Percentiles rank a stretch among this genome's conserved stretches.
phyloP scores from a whole-genome alignment of 2,888 invertebrate species.

The Gastrophysa polygoni region DNA sequence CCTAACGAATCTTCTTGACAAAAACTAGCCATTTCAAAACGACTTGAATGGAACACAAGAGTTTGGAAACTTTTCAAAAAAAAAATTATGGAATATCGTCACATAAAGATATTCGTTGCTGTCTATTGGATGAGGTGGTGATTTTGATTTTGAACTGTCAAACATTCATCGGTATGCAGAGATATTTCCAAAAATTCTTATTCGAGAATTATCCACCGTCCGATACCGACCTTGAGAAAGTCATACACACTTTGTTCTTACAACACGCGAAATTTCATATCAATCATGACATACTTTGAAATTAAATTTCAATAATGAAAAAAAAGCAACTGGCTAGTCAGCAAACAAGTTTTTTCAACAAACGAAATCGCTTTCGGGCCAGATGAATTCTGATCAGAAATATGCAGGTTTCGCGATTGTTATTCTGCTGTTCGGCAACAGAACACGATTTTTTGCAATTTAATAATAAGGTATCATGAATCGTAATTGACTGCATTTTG shows the following conservation, averaged over 20 bases:
- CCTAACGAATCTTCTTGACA: no score
- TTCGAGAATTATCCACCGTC: no score
- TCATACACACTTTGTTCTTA: slow-evolving; percentile 5
- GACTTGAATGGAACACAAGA: no score
- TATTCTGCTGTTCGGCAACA: slow-evolving; percentile 39
- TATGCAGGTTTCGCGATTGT: slow-evolving; percentile 5
- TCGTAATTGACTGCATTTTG: slow-evolving; percentile 46
- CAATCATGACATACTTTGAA: slow-evolving; percentile 46
- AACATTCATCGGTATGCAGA: no score
- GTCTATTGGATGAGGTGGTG: no score
- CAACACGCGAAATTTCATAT: slow-evolving; percentile 37
- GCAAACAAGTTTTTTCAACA: slow-evolving; percentile 43
- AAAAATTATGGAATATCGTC: no score
- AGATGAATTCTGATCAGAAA: slow-evolving; percentile 17
- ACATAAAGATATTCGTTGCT: no score
- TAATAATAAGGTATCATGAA: slow-evolving; percentile 49
- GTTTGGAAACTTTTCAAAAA: no score
- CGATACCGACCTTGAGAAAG: slow-evolving; percentile 32
- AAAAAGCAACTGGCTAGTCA: slow-evolving; percentile 39
- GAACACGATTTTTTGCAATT: slow-evolving; percentile 45
- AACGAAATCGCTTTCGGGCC: slow-evolving; percentile 39
- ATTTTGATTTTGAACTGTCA: no score
- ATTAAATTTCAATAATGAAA: slow-evolving; percentile 37
- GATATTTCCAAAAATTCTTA: no score
- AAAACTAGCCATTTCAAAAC: no score